Conservation (phyloP, 2,113 vertebrate genomes). For the Labeo catla region DNA sequence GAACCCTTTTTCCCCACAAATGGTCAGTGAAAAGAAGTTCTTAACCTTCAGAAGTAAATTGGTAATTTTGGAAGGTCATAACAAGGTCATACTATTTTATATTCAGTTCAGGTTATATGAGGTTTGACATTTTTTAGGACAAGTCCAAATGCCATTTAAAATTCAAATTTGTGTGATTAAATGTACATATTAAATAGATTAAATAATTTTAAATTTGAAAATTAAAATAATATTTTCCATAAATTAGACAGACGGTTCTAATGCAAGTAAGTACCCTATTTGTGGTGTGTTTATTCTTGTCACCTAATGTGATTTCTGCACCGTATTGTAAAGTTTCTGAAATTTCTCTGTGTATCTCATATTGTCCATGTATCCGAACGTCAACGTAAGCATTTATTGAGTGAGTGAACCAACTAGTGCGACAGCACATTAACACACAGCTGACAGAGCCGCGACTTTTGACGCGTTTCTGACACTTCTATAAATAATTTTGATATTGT, state of each 20-base stretch:
- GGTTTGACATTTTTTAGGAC: neutral
- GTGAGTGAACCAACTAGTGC: slow-evolving; percentile 16
- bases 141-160: neutral
- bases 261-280: neutral
- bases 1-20: neutral
- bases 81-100: neutral
- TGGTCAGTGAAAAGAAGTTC: neutral
- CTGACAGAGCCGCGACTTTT: slow-evolving; percentile 12
- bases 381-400: neutral
- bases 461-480: slow-evolving; percentile 11
- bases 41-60: neutral
- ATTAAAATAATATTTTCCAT: neutral
- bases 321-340: neutral
- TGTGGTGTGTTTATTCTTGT: neutral
- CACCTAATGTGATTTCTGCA: neutral
- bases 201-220: neutral
- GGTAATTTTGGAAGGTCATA: neutral
- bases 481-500: slow-evolving; percentile 30
- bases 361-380: neutral
- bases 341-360: neutral
- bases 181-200: neutral
- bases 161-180: neutral
- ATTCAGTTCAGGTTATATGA: neutral
- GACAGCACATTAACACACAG: neutral
- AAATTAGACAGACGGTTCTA: neutral